Conservation (phyloP, 2,888 invertebrate genomes). For the Phasia obesa region DNA sequence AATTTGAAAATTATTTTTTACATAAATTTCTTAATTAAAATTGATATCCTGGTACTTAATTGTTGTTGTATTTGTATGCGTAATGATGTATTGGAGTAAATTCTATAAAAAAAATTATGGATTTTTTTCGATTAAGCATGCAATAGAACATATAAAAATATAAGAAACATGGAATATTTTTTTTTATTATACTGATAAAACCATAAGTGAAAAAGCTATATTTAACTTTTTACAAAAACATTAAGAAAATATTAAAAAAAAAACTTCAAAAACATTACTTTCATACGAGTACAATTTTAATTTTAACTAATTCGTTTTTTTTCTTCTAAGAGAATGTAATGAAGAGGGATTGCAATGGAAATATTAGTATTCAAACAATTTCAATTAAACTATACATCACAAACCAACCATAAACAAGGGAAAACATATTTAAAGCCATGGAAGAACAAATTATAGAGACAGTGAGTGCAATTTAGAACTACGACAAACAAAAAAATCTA, state of each 20-base stretch:
- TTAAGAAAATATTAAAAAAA: background rate
- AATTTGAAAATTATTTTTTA: conserved; percentile 60
- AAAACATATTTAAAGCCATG: conserved; percentile 18
- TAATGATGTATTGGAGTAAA: conserved; percentile 57
- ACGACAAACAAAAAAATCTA: conserved; percentile 11
- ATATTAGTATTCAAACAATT: conserved; percentile 5
- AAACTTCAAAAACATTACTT: conserved; percentile 1
- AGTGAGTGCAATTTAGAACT: background rate
- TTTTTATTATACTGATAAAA: conserved; percentile 40
- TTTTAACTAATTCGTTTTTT: conserved; percentile 28
- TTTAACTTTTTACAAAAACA: background rate
- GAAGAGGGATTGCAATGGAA: conserved; percentile 7
- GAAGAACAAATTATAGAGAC: conserved; percentile 15
- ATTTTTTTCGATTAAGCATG: conserved; percentile 40
- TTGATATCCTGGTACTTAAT: conserved; percentile 50
- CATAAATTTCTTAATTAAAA: conserved; percentile 66
- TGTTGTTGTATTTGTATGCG: conserved; percentile 60
- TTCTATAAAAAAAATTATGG: conserved; percentile 42
- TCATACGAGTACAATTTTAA: conserved; percentile 15
- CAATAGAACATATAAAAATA: conserved; percentile 33
- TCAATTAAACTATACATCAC: conserved; percentile 29
- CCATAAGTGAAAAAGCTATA: conserved; percentile 22
- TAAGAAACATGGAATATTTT: conserved; percentile 41
- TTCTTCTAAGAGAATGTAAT: conserved; percentile 44
- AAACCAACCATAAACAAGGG: conserved; percentile 7